phyloP scores from a whole-genome alignment of 1,140 invertebrate genomes.

The Brachystomella parvula region DNA sequence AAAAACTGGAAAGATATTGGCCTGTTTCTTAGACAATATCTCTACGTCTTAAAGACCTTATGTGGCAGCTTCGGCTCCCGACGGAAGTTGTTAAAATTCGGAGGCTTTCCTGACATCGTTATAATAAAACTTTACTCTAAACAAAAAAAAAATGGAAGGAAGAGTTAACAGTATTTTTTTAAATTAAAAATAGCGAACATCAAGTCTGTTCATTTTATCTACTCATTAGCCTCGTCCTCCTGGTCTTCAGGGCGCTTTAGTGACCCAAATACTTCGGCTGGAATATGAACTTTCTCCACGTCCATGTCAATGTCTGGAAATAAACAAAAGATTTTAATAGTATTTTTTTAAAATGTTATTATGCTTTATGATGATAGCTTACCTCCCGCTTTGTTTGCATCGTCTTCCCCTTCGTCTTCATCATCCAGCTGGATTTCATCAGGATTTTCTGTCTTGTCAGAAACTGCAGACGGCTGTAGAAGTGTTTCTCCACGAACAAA shows the following conservation, averaged over 20 bases:
- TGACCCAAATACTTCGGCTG: slow-evolving; percentile 77
- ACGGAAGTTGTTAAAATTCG: no score
- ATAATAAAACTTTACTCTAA: no score
- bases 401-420: slow-evolving; percentile 64
- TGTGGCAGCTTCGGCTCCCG: no score
- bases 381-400: slow-evolving; percentile 57
- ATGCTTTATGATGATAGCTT: slow-evolving; percentile 42
- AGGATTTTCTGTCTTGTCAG: slow-evolving; percentile 68
- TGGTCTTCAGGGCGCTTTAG: slow-evolving; percentile 46
- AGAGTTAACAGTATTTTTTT: no score
- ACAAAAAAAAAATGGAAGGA: no score
- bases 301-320: slow-evolving; percentile 51
- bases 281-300: slow-evolving; percentile 70
- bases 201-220: not conserved
- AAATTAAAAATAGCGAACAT: not conserved
- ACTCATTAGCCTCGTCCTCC: slow-evolving; percentile 4
- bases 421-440: slow-evolving; percentile 88
- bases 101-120: no score
- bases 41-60: no score
- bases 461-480: slow-evolving; percentile 60
- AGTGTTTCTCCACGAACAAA: slow-evolving; percentile 81
- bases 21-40: no score
- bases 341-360: not conserved
- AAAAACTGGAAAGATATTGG: no score
- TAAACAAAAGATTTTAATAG: slow-evolving; percentile 6